Percentiles rank a stretch among this genome's conserved stretches.
These are phyloP conservation scores for Barbus barbus DNA, from an alignment of 2,113 vertebrate genomes.

Conservation along the genomic window DNA sequence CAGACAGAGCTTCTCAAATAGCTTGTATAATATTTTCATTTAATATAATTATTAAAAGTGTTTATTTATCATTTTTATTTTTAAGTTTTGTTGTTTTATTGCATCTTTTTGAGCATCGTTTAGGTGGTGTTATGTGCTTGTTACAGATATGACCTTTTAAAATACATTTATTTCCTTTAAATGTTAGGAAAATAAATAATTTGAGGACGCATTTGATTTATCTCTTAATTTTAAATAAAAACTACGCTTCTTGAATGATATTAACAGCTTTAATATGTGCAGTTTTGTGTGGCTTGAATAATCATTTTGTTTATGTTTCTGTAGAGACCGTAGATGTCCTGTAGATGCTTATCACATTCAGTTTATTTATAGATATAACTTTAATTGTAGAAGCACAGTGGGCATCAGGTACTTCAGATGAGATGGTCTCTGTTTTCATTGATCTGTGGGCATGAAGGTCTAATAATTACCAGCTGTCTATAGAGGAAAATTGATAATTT, in stretches of 20 bases:
- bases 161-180: neutral
- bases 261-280: neutral
- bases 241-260: neutral
- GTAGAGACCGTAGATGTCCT: neutral
- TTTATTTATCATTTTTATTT: too few species aligned
- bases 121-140: neutral
- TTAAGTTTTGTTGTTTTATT: neutral
- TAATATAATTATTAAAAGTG: too few species aligned
- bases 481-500: neutral
- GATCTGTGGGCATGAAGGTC: neutral
- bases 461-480: slow-evolving; percentile 4
- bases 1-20: neutral
- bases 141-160: neutral
- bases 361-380: neutral
- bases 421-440: neutral
- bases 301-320: neutral
- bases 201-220: neutral
- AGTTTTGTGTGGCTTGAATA: neutral
- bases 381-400: neutral
- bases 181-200: neutral
- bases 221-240: neutral
- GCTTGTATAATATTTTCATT: too few species aligned
- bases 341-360: neutral
- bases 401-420: neutral
- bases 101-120: neutral